Percentiles rank a stretch among this genome's conserved stretches.
Conservation (phyloP, 2,113 vertebrate genomes). For the Rhadina sibilatrix region DNA sequence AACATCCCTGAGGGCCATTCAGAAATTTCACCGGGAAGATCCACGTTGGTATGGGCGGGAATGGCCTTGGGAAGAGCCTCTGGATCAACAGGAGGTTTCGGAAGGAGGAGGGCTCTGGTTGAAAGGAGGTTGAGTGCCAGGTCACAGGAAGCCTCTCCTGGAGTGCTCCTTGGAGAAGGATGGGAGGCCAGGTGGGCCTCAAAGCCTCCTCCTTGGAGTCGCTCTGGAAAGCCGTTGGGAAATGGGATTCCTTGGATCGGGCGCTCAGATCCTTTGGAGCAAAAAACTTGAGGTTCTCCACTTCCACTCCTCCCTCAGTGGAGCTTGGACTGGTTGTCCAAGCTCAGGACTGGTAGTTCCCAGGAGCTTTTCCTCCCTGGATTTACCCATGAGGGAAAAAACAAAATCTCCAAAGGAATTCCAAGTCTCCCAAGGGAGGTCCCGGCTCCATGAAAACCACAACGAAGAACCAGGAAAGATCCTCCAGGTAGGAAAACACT, state of each 20-base stretch:
- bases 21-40: background rate
- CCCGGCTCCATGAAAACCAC: background rate
- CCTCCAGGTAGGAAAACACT: background rate
- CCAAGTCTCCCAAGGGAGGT: background rate
- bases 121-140: background rate
- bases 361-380: background rate
- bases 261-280: background rate
- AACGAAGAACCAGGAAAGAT: background rate
- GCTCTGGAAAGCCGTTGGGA: background rate
- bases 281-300: background rate
- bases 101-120: background rate
- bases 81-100: background rate
- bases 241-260: background rate
- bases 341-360: background rate
- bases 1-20: background rate
- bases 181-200: background rate
- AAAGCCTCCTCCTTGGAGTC: background rate
- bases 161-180: background rate
- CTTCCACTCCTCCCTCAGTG: background rate
- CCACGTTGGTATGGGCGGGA: background rate
- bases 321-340: no score
- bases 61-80: background rate
- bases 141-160: background rate
- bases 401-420: background rate
- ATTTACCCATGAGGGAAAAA: background rate